Conservation (phyloP, 2,113 vertebrate species). For the Diphyllodes magnificus region DNA sequence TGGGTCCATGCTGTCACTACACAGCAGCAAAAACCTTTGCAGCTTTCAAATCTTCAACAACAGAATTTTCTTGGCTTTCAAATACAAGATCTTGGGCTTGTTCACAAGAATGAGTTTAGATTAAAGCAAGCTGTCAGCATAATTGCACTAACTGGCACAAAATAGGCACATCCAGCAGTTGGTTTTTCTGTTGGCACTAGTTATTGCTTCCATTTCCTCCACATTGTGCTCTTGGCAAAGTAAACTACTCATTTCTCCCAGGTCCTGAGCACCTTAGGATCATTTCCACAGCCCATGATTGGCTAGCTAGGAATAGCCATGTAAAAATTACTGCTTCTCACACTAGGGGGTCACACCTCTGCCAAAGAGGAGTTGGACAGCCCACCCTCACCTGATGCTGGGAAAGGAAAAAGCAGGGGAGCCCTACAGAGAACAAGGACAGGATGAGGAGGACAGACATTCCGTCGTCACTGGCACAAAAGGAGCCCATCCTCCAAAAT, state of each 20-base stretch:
- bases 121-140: not conserved
- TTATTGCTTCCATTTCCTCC: not conserved
- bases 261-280: not conserved
- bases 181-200: not conserved
- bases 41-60: not conserved
- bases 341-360: not conserved
- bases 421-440: not conserved
- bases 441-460: not conserved
- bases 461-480: fast-evolving
- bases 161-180: not conserved
- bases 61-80: not conserved
- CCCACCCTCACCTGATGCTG: fast-evolving
- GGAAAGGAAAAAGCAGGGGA: not conserved
- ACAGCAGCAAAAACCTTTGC: not conserved
- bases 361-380: not conserved
- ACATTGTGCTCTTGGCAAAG: fast-evolving
- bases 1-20: not conserved
- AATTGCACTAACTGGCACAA: not conserved
- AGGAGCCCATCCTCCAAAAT: not conserved
- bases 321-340: not conserved
- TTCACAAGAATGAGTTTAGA: not conserved
- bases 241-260: not conserved
- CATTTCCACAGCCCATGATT: fast-evolving
- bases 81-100: not conserved
- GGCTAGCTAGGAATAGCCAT: not conserved